phyloP scores from a whole-genome alignment of 2,888 invertebrate species.

The Scaptomyza reducta region DNA sequence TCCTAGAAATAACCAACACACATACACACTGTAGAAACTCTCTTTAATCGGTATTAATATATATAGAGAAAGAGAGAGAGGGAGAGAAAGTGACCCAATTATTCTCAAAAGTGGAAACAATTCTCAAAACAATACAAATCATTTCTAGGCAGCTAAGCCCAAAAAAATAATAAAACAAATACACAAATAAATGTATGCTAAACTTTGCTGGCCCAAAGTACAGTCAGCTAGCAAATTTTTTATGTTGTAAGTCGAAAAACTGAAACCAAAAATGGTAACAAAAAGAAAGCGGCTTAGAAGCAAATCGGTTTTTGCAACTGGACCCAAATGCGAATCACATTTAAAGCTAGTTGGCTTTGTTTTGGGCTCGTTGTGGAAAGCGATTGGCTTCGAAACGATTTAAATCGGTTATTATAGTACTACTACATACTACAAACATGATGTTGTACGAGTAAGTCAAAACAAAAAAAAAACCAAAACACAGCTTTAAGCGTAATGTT shows the following conservation, averaged over 20 bases:
- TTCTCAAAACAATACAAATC: conserved; percentile 28
- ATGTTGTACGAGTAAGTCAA: conserved; percentile 38
- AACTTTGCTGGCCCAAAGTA: conserved; percentile 53
- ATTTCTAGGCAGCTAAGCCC: conserved; percentile 51
- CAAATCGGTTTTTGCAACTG: conserved; percentile 27
- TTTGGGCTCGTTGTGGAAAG: conserved; percentile 19
- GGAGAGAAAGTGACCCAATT: neutral
- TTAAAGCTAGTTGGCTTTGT: conserved; percentile 5
- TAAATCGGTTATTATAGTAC: conserved; percentile 33
- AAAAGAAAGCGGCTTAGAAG: conserved; percentile 8
- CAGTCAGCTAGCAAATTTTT: conserved; percentile 53
- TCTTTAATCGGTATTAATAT: conserved; percentile 4
- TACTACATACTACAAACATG: conserved; percentile 26
- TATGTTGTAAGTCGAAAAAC: conserved; percentile 45
- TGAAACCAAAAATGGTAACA: too few species aligned
- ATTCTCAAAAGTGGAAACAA: conserved; percentile 12
- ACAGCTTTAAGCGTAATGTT: conserved; percentile 76
- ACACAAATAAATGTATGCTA: conserved; percentile 26
- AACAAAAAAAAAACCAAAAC: conserved; percentile 26
- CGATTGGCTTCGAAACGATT: conserved; percentile 11
- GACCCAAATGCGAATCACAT: conserved; percentile 1
- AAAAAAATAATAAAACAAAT: conserved; percentile 11
- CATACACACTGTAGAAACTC: conserved; percentile 36
- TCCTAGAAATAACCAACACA: conserved; percentile 31
- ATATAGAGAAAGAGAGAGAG: neutral